phyloP scores from a whole-genome alignment of 1,140 invertebrate genomes.

The Euura saliciscinereae region DNA sequence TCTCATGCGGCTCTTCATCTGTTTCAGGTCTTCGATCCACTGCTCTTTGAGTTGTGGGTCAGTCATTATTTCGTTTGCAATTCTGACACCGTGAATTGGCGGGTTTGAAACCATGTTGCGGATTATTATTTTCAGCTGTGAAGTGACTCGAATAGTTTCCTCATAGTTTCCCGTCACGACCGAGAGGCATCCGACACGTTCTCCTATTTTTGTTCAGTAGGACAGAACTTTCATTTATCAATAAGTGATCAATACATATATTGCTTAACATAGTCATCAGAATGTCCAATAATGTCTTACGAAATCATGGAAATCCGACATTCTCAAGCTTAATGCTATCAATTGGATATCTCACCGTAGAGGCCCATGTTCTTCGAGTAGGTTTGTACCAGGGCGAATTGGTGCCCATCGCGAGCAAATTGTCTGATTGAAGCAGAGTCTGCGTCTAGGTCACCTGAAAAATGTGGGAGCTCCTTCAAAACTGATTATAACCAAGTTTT shows the following conservation, averaged over 20 bases:
- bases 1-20: conserved; percentile 95
- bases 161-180: conserved; percentile 76
- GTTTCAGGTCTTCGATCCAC: conserved; percentile 90
- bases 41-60: conserved; percentile 69
- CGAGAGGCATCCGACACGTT: conserved; percentile 87
- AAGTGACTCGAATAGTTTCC: conserved; percentile 81
- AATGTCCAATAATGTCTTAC: no score
- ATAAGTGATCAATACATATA: no score
- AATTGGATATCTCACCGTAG: conserved; percentile 59
- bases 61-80: conserved; percentile 80
- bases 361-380: conserved; percentile 97
- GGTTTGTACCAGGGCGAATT: conserved; percentile 86
- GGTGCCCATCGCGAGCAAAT: conserved; percentile 89
- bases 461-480: conserved; percentile 27
- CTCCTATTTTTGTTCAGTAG: conserved; percentile 62
- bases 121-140: conserved; percentile 92
- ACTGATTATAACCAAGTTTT: neutral
- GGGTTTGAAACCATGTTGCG: conserved; percentile 95
- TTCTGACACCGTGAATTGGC: conserved; percentile 86
- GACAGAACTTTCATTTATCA: no score
- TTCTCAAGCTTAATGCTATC: conserved; percentile 36
- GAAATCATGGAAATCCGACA: conserved; percentile 2
- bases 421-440: conserved; percentile 87
- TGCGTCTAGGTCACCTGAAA: conserved; percentile 77
- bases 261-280: no score